These are phyloP conservation scores for Phyllotreta striolata DNA, from an alignment of 2,888 invertebrate genomes.

Conservation along the genomic window DNA sequence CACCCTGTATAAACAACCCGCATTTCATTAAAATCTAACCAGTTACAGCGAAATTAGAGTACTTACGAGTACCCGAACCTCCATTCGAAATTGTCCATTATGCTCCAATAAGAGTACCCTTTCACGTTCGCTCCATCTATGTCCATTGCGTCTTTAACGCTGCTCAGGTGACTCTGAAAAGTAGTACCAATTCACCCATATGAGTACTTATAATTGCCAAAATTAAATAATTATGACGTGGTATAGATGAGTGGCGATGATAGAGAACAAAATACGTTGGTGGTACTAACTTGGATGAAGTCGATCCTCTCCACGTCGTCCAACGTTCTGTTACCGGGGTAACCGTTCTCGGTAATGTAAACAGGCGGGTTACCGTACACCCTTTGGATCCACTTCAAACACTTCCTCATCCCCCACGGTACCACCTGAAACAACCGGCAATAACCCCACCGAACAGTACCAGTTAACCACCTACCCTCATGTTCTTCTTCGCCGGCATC, in stretches of 20 bases:
- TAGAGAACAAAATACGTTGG: background rate
- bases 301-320: conserved; percentile 35
- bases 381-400: conserved; percentile 59
- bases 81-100: conserved; percentile 50
- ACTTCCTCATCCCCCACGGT: conserved; percentile 66
- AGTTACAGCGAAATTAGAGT: no score
- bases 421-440: conserved; percentile 55
- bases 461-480: no score
- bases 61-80: conserved; percentile 34
- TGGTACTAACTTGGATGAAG: conserved; percentile 33
- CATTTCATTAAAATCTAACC: background rate
- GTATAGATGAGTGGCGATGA: background rate
- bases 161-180: conserved; percentile 12
- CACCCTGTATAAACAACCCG: conserved; percentile 63
- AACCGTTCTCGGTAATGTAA: conserved; percentile 67
- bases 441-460: no score
- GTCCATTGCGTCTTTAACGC: conserved; percentile 40
- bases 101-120: conserved; percentile 46
- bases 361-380: conserved; percentile 62
- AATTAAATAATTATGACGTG: background rate
- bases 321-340: conserved; percentile 55
- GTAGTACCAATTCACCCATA: background rate
- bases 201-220: no score
- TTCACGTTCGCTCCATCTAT: conserved; percentile 42
- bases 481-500: background rate